phyloP scores from a whole-genome alignment of 2,888 invertebrate species.

The Leucania comma region DNA sequence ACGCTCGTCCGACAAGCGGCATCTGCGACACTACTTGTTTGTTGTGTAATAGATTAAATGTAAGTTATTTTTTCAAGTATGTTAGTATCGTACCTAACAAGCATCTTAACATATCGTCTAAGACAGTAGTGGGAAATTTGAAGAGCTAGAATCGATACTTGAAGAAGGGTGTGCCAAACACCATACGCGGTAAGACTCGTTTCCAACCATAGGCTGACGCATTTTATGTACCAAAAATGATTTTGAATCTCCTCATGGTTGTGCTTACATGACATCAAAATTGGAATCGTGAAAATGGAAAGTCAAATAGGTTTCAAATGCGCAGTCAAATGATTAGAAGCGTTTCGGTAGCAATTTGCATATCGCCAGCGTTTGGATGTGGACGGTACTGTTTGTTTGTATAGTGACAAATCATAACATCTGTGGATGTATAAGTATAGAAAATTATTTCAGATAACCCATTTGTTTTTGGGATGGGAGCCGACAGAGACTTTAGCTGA shows the following conservation, averaged over 20 bases:
- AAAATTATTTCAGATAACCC: slow-evolving; percentile 91
- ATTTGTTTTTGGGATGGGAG: slow-evolving; percentile 93
- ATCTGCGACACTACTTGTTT: slow-evolving; percentile 83
- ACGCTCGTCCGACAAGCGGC: slow-evolving; percentile 82
- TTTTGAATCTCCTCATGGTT: too few species aligned
- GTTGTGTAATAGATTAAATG: slow-evolving; percentile 83
- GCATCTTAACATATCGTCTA: background rate
- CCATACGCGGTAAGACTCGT: background rate
- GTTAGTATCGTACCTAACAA: background rate
- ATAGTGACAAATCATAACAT: background rate
- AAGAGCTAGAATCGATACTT: background rate
- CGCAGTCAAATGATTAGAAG: background rate
- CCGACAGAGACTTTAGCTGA: slow-evolving; percentile 90
- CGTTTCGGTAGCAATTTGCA: too few species aligned
- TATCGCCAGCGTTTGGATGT: background rate
- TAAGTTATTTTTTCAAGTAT: slow-evolving; percentile 70
- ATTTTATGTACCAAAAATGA: background rate
- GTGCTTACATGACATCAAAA: background rate
- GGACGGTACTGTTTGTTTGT: background rate
- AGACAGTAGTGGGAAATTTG: background rate
- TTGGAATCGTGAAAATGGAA: background rate
- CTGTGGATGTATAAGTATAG: background rate
- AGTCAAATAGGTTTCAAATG: background rate
- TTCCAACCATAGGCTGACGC: background rate
- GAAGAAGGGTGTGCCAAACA: background rate